Percentiles rank a stretch among this genome's conserved stretches.
Evolutionary conservation across 2,888 invertebrate species (phyloP).

Genomic region (Rhimphoctona megacephalus): DNA sequence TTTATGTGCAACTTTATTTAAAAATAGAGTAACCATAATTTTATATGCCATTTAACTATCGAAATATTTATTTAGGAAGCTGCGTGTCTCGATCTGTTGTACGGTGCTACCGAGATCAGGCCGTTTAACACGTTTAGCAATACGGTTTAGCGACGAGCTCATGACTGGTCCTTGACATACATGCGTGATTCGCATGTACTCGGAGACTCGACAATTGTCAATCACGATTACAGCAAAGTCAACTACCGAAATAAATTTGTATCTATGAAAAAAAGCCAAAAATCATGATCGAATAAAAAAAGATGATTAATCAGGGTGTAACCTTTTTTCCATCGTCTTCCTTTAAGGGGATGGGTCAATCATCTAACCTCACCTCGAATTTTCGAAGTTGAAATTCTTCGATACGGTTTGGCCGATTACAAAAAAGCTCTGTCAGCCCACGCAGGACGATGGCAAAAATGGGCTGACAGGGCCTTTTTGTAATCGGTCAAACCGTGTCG

Average conservation of each 20-base stretch:
- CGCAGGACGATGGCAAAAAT: too few relatives aligned
- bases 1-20: not conserved
- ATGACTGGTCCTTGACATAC: conserved; percentile 76
- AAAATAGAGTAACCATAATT: not conserved
- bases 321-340: conserved; percentile 15
- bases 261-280: not conserved
- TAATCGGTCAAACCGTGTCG: too few relatives aligned
- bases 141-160: conserved; percentile 69
- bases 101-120: conserved; percentile 16
- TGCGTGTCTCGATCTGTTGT: conserved; percentile 9
- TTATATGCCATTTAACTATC: conserved; percentile 7
- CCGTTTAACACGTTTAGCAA: conserved; percentile 75
- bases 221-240: conserved; percentile 28
- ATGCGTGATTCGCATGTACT: conserved; percentile 64
- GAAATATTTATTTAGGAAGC: conserved; percentile 40
- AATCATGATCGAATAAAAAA: not conserved
- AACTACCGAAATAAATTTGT: conserved; percentile 1
- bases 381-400: too few relatives aligned
- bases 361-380: too few relatives aligned
- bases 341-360: too few relatives aligned
- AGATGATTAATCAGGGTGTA: not conserved
- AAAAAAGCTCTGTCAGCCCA: too few relatives aligned
- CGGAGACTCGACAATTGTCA: conserved; percentile 56
- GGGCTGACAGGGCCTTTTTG: too few relatives aligned
- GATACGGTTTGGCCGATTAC: too few relatives aligned